These are phyloP conservation scores for Heliconius charithonia DNA, from an alignment of 2,888 invertebrate genomes.

Conservation along the genomic window DNA sequence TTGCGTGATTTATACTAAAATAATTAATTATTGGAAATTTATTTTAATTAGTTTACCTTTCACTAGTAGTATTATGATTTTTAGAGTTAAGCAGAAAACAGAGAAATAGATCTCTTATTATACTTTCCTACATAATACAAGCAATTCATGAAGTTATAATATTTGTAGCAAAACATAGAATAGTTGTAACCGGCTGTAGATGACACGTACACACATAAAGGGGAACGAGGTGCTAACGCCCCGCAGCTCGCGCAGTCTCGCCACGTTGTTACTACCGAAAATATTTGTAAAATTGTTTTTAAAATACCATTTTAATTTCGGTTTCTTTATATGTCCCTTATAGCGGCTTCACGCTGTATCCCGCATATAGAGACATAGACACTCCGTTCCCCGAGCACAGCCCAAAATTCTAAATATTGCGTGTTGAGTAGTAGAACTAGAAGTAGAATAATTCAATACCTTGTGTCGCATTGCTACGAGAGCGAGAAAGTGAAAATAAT, in stretches of 20 bases:
- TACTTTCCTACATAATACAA: background rate
- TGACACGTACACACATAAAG: background rate
- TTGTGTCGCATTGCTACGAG: no score
- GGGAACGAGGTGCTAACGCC: slow-evolving; percentile 14
- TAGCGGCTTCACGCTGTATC: no score
- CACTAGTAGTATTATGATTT: no score
- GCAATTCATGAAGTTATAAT: background rate
- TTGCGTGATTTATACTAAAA: background rate
- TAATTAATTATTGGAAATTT: background rate
- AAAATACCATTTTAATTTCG: background rate
- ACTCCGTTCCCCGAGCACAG: no score
- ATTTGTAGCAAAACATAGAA: background rate
- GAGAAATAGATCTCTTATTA: background rate
- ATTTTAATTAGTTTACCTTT: no score
- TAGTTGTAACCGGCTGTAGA: slow-evolving; percentile 7
- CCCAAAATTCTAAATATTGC: no score
- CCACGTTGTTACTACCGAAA: background rate
- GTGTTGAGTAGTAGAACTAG: no score
- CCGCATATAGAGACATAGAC: no score
- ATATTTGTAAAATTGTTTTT: slow-evolving; percentile 9
- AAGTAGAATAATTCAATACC: no score
- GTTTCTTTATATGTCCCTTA: background rate
- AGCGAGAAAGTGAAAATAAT: no score
- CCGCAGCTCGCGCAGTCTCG: background rate
- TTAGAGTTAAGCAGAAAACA: no score